Percentiles rank a stretch among this genome's conserved stretches.
Evolutionary conservation across 2,113 vertebrate species (phyloP).

Genomic region (Elaphurus davidianus): DNA sequence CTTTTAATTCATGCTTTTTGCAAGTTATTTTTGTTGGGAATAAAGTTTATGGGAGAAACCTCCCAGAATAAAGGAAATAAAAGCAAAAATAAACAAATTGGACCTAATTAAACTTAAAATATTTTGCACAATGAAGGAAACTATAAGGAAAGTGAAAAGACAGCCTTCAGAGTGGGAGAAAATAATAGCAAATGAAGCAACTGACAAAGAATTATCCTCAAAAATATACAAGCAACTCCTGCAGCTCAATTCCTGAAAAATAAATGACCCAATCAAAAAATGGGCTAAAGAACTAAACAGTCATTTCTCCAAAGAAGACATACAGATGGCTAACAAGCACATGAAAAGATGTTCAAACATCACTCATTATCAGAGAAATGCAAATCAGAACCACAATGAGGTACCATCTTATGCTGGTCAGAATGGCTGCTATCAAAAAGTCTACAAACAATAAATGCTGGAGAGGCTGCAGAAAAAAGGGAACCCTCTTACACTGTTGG

Average conservation of each 20-base stretch:
- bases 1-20: not conserved
- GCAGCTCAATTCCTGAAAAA: not conserved
- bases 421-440: not conserved
- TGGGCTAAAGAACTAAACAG: not conserved
- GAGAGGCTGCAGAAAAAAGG: not conserved
- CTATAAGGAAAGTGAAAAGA: not conserved
- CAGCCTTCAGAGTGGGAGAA: not conserved
- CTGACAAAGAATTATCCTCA: not conserved
- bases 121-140: not conserved
- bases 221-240: not conserved
- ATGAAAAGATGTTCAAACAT: not conserved
- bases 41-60: not conserved
- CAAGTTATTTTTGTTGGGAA: not conserved
- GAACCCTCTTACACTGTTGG: not conserved
- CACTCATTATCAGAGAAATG: not conserved
- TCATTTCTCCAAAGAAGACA: not conserved
- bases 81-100: not conserved
- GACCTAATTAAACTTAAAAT: not conserved
- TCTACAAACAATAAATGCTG: not conserved
- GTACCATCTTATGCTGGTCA: fast-evolving
- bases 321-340: not conserved
- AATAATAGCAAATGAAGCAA: not conserved
- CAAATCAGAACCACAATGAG: not conserved
- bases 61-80: not conserved
- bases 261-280: not conserved